Percentiles rank a stretch among this genome's conserved stretches.
phyloP scores from a whole-genome alignment of 2,113 vertebrate species.

The Oncorhynchus mykiss region DNA sequence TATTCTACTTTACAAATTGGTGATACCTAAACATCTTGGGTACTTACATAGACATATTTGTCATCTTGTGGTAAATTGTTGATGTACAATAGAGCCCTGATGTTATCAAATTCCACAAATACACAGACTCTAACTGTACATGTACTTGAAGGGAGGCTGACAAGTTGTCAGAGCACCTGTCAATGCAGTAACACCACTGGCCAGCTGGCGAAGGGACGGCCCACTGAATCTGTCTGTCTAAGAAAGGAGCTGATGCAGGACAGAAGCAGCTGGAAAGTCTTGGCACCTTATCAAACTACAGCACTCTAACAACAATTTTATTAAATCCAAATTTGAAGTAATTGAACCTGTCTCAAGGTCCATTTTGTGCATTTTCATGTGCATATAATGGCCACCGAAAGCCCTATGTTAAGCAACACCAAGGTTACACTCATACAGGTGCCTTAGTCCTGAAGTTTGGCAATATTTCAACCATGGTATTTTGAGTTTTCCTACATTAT shows the following conservation, averaged over 20 bases:
- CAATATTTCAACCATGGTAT: background rate
- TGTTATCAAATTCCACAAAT: background rate
- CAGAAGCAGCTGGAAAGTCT: constrained; percentile 1
- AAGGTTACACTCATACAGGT: background rate
- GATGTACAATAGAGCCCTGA: background rate
- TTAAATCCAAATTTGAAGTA: background rate
- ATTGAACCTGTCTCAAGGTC: background rate
- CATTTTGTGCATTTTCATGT: background rate
- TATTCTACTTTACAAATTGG: too few species aligned
- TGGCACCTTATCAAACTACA: background rate
- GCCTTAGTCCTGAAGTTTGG: background rate
- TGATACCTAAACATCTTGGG: background rate
- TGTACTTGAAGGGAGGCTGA: background rate
- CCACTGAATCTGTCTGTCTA: constrained; percentile 1
- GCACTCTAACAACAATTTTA: background rate
- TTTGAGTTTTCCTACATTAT: background rate
- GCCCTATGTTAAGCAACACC: background rate
- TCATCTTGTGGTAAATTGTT: background rate
- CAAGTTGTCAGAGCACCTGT: constrained; percentile 7
- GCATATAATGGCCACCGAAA: too few species aligned
- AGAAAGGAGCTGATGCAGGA: background rate
- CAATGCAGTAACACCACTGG: background rate
- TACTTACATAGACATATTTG: background rate
- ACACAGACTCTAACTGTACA: background rate
- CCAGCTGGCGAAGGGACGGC: constrained; percentile 2